Base-by-base conservation (phyloP, 2,888 invertebrate species). In the Scaptomyza reducta region DNA sequence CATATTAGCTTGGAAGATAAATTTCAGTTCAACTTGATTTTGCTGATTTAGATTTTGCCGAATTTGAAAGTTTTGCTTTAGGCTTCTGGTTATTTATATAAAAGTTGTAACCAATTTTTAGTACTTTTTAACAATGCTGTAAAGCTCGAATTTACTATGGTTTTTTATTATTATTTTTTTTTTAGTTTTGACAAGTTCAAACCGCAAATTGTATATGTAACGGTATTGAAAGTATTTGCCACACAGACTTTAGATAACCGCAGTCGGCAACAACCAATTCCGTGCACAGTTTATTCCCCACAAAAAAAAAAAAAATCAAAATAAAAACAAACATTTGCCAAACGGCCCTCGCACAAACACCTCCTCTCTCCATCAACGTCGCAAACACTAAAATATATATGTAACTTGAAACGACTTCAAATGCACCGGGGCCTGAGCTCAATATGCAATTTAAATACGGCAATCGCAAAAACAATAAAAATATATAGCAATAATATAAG, bases 351-450 rank as follows among this genome's bases (percentile, higher is more conserved):
- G 6, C 33, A 35, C 13, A 35, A n/a, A n/a, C 38, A 38, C 14
- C 16, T 10, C 4, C 18, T 25, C 31, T 31, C 31, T 6, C 29
- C 10, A 31, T 35, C 16, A 18, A 38, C 35, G 10, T 10, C 33
- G 6, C 10, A 13, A 63, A 25, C 40, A 16, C 6, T 33, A 50
- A 62, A 59, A 46, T 54, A 41, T 72, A 46, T 54, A 41, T 72
- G 84, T 77, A 88, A 85, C 60, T 62, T 58, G 82, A 84, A 46
- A 27, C 79, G 76, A 63, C 82, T 72, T 79, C 89, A 88, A 88
- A 85, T 67, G 40, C 60, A 63, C 70, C 67, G 63, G 29, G 38
- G 7, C 10, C 62, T 40, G 35, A 57, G 65, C 47, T 51, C 13
- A 29, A 58, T 40, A 56, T 57, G 53, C 45, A 62, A 54, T 54